Conservation (phyloP, 2,113 vertebrate genomes). For the Guaruba guarouba region DNA sequence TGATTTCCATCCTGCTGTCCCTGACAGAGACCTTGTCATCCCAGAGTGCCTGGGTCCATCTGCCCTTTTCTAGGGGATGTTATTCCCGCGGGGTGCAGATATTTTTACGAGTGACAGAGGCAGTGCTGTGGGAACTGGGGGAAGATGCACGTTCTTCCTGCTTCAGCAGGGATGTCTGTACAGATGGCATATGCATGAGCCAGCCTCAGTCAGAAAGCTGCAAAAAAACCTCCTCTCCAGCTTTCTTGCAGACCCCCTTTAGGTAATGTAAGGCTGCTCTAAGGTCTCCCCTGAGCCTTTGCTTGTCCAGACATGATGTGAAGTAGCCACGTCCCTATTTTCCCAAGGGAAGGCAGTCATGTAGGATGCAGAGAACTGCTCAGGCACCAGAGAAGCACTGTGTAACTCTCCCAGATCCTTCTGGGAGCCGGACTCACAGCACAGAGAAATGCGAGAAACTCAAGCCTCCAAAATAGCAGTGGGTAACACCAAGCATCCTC, state of each 20-base stretch:
- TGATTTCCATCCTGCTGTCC: not conserved
- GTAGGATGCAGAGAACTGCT: not conserved
- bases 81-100: not conserved
- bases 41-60: not conserved
- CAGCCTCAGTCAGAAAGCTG: accelerated
- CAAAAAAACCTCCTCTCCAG: not conserved
- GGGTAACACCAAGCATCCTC: not conserved
- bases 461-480: not conserved
- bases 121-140: constrained; percentile 1
- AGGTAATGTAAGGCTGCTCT: not conserved
- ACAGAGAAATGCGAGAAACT: not conserved
- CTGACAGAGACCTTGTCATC: not conserved
- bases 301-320: not conserved
- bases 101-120: not conserved
- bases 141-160: not conserved
- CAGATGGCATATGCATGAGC: accelerated
- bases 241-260: not conserved
- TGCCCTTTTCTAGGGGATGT: not conserved
- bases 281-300: not conserved
- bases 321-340: not conserved
- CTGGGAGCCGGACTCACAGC: not conserved
- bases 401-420: not conserved
- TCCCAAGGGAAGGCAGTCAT: not conserved
- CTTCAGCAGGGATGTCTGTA: accelerated
- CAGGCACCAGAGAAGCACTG: not conserved